These are phyloP conservation scores for Tiphia femorata DNA, from an alignment of 2,888 invertebrate genomes.

Conservation along the genomic window DNA sequence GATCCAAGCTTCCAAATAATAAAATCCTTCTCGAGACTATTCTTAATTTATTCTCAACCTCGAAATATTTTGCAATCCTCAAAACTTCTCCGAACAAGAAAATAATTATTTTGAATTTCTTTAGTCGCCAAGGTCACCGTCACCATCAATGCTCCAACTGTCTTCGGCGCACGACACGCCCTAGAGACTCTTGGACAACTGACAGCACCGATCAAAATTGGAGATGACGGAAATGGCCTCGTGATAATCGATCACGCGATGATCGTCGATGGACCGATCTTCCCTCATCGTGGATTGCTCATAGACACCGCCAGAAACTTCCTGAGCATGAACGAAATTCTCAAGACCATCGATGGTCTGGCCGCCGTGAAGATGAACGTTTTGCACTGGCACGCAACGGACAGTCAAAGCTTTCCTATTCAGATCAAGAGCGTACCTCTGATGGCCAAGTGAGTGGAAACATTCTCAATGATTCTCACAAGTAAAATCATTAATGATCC, in stretches of 20 bases:
- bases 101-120: too few relatives aligned
- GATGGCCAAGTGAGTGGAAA: constrained; percentile 67
- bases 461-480: constrained; percentile 3
- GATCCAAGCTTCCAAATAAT: too few relatives aligned
- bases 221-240: constrained; percentile 70
- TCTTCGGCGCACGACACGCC: constrained; percentile 82
- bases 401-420: constrained; percentile 93
- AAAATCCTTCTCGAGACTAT: too few relatives aligned
- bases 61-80: too few relatives aligned
- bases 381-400: constrained; percentile 93
- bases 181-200: constrained; percentile 83
- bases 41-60: too few relatives aligned
- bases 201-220: constrained; percentile 64
- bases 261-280: constrained; percentile 84
- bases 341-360: constrained; percentile 86
- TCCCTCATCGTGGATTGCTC: constrained; percentile 87
- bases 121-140: constrained; percentile 71
- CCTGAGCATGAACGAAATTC: constrained; percentile 78
- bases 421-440: constrained; percentile 81
- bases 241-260: constrained; percentile 75
- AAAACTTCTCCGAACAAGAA: too few relatives aligned
- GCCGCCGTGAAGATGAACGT: constrained; percentile 91
- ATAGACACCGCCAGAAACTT: constrained; percentile 93
- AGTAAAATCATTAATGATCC: too few relatives aligned
- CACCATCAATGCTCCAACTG: constrained; percentile 73